phyloP scores from a whole-genome alignment of 2,888 invertebrate species.

The Nomada lathburiana region DNA sequence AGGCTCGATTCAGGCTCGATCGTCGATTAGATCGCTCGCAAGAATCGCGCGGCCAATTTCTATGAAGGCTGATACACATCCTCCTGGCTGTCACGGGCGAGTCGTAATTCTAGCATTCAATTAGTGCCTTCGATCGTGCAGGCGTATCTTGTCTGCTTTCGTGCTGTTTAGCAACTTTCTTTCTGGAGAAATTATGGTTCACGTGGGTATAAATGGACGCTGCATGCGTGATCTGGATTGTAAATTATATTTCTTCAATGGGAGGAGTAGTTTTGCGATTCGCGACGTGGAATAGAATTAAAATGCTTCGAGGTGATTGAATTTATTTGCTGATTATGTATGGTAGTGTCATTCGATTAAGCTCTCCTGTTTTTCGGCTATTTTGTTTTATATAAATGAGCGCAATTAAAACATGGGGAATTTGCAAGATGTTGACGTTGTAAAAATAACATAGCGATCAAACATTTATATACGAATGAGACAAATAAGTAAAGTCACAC shows the following conservation, averaged over 20 bases:
- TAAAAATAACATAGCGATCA: not conserved
- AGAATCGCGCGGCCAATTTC: constrained; percentile 41
- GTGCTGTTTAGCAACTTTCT: not conserved
- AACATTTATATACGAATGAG: not conserved
- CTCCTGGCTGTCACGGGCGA: constrained; percentile 28
- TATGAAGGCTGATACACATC: constrained; percentile 30
- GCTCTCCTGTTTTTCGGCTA: no score
- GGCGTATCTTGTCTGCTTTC: not conserved
- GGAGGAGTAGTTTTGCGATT: no score
- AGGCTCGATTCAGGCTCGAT: not conserved
- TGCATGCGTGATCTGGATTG: not conserved
- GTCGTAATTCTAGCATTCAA: constrained; percentile 36
- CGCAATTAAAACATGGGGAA: no score
- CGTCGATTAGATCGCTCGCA: constrained; percentile 47
- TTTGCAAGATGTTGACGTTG: no score
- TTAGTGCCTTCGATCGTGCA: constrained; percentile 16
- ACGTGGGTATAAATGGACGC: not conserved
- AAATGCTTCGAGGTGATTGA: no score
- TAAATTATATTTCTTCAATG: not conserved
- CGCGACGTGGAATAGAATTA: no score
- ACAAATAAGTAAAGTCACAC: no score
- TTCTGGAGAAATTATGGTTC: not conserved
- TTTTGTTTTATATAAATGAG: no score
- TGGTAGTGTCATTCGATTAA: no score
- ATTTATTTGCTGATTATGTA: no score